Evolutionary conservation across 2,888 invertebrate genomes (phyloP), one percentile per base, ranked within the genome.

Genomic region (Epicampocera succincta): DNA sequence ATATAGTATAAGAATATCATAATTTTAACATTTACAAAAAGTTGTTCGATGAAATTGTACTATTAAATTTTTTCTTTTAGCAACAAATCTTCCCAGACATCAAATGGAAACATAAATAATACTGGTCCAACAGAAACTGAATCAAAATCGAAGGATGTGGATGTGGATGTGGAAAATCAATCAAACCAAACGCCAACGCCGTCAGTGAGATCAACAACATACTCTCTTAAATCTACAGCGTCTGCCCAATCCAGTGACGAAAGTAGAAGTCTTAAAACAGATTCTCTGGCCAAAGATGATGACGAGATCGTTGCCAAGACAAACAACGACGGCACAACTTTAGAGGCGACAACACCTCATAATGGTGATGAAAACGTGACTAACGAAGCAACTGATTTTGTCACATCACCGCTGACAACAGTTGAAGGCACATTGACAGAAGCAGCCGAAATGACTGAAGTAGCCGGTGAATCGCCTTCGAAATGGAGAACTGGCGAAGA

Each of bases 171-270:
- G 17, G 74, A 78, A 46, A 17, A 46, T 11, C 52, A 77, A 19
- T 61, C 69, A 1, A 63, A 81, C 17, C 71, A 80, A 71, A 75
- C 68, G 25, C 84, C 88, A 15, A 88, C 88, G 0, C 50, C 86
- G 0, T 89, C 89, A 4, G 56, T 84, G 0, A 89, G 87, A 72
- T 88, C 88, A 12, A 83, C 84, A 5, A 85, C 85, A 42, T 89
- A 89, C 83, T 89, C 89, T 0, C 88, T 87, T 40, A 89, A 89
- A 72, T 89, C 89, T 15, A 89, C 89, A 6, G 89, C 86, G 15
- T 88, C 89, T 12, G 89, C 86, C 2, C 87, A 89, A 56, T 87
- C 89, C 0, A 81, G 68, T 46, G 82, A 71, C 33, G 81, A 76
- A n/a, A 76, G 56, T 17, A 84, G 77, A 68, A 83, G 68, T 48